Conservation (phyloP, 2,888 invertebrate genomes). For the Scaptomyza cyrtandrae region DNA sequence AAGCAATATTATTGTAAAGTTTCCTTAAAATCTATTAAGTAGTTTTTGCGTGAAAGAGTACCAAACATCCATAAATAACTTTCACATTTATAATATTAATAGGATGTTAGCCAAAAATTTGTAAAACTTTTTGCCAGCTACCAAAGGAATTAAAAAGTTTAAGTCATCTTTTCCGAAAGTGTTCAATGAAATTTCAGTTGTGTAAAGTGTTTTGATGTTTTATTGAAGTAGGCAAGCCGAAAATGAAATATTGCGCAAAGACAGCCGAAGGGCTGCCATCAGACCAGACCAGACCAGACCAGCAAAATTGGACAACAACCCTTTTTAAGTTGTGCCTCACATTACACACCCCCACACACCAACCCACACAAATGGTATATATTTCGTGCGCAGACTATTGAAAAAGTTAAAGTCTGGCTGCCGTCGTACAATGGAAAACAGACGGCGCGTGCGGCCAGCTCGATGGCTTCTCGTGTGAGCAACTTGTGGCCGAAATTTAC, state of each 20-base stretch:
- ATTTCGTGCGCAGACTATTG: constrained; percentile 61
- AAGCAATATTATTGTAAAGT: too few relatives aligned
- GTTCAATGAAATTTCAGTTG: constrained; percentile 7
- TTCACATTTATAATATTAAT: too few relatives aligned
- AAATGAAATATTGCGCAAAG: constrained; percentile 34
- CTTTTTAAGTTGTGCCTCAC: constrained; percentile 14
- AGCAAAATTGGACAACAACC: constrained; percentile 27
- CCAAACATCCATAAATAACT: too few relatives aligned
- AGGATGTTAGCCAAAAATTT: too few relatives aligned
- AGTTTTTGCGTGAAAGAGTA: too few relatives aligned
- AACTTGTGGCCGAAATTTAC: constrained; percentile 56
- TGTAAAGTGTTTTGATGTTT: constrained; percentile 27
- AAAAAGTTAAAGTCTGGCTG: constrained; percentile 48
- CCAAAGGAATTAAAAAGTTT: background rate
- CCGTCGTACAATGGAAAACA: constrained; percentile 53
- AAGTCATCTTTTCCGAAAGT: background rate
- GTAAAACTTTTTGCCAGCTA: background rate
- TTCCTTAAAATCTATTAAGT: too few relatives aligned
- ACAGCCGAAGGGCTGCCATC: constrained; percentile 13
- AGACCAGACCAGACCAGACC: background rate
- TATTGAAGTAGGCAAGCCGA: constrained; percentile 10
- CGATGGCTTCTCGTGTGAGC: constrained; percentile 40
- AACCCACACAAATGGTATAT: background rate
- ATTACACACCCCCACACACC: background rate
- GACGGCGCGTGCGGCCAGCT: constrained; percentile 60